These are phyloP conservation scores for Chrysolina oricalcia DNA, from an alignment of 2,888 invertebrate species.

Conservation along the genomic window DNA sequence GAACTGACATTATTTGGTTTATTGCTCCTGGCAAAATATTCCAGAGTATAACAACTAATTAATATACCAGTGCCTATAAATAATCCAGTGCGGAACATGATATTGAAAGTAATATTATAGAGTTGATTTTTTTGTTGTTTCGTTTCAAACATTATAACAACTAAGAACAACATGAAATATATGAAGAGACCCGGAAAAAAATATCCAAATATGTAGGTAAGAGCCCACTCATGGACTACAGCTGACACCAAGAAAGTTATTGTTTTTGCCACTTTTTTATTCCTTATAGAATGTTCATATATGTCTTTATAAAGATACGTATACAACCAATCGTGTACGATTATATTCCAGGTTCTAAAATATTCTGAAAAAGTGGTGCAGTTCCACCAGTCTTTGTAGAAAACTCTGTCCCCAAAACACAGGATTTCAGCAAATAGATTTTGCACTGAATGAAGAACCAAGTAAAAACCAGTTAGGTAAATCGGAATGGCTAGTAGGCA, in stretches of 20 bases:
- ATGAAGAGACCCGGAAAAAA: constrained; percentile 91
- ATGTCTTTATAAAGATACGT: constrained; percentile 89
- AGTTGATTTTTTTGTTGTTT: too few species aligned
- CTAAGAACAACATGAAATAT: constrained; percentile 83
- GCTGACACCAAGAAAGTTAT: constrained; percentile 87
- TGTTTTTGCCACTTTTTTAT: constrained; percentile 74
- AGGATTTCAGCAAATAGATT: constrained; percentile 94
- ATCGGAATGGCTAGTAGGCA: constrained; percentile 83
- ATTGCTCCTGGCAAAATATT: constrained; percentile 87
- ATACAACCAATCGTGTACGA: constrained; percentile 96
- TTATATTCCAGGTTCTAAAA: constrained; percentile 95
- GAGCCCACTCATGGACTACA: constrained; percentile 89
- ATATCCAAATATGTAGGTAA: constrained; percentile 85
- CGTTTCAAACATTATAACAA: constrained; percentile 72
- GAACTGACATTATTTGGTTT: constrained; percentile 72
- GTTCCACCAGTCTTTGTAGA: constrained; percentile 97
- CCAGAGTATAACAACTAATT: constrained; percentile 87
- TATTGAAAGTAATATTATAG: constrained; percentile 76
- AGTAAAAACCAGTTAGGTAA: constrained; percentile 78
- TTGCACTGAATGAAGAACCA: constrained; percentile 91
- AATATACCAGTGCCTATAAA: constrained; percentile 85
- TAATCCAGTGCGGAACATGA: constrained; percentile 87
- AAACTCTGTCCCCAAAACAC: constrained; percentile 88
- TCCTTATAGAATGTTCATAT: constrained; percentile 71
- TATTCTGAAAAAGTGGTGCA: constrained; percentile 84